Conservation (phyloP, 1,140 invertebrate species). For the Amyelois transitella region DNA sequence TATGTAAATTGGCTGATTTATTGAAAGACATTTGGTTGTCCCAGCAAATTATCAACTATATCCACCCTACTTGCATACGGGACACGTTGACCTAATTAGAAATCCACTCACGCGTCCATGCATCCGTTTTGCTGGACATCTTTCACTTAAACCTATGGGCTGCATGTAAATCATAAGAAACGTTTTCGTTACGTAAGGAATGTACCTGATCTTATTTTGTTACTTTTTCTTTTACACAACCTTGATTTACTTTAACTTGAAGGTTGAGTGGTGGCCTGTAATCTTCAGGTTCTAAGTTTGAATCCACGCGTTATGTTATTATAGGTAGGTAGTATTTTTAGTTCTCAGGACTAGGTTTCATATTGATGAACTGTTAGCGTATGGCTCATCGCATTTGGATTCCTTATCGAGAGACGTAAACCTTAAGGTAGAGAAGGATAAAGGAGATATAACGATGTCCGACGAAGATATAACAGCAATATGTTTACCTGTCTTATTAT, state of each 20-base stretch:
- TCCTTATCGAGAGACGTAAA: no score
- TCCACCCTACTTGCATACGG: not conserved
- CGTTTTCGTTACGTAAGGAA: slow-evolving; percentile 31
- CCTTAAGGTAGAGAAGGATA: no score
- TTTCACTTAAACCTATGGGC: slow-evolving; percentile 24
- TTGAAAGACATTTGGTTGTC: no score
- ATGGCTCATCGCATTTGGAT: no score
- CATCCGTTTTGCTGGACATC: slow-evolving; percentile 33
- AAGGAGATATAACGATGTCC: no score
- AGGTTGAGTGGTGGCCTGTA: not conserved
- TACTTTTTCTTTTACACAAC: slow-evolving; percentile 26
- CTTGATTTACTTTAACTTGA: not conserved
- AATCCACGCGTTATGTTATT: no score
- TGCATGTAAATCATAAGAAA: slow-evolving; percentile 25
- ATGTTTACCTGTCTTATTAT: not conserved
- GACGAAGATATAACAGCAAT: no score
- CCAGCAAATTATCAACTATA: no score
- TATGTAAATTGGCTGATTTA: no score
- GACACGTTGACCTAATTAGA: not conserved
- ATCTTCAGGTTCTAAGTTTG: not conserved
- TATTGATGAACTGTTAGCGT: not conserved
- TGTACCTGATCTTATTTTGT: slow-evolving; percentile 12
- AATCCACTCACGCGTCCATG: slow-evolving; percentile 3
- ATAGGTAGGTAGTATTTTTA: no score
- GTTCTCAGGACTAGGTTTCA: not conserved